Evolutionary conservation across 2,113 vertebrate species (phyloP), one percentile per base, ranked within the genome.

Genomic region (Mesitornis unicolor): DNA sequence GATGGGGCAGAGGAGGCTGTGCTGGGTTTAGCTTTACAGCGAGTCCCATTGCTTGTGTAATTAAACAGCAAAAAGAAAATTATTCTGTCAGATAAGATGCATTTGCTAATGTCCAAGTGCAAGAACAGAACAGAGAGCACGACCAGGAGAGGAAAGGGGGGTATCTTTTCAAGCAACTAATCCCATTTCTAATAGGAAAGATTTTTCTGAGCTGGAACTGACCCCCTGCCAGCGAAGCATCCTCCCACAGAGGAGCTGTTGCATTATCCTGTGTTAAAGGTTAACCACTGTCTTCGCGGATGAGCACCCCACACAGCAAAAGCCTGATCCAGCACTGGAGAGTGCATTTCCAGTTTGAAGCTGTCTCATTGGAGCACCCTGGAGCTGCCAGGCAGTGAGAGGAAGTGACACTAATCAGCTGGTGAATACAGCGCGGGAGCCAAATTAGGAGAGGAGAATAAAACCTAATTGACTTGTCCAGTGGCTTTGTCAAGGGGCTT

Each of bases 401-500:
- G 65, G 54, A 85, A 60, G 67, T 64, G 81, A 86, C 71, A 65
- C 61, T 69, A 59, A 91, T 86, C 65, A 91, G 64, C 59, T 77
- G 76, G 38, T 0, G 5, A 70, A 59, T 20, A 51, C 51, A 73
- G 70, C 2, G 0, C 5, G 25, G 70, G 64, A 77, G 70, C n/a
- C 43, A 59, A 68, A 82, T 71, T 22, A 88, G 61, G 33, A 60
- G 67, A 60, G 25, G 63, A 26, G 43, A 84, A 88, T 45, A 63
- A 89, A 91, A 57, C 31, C 38, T 81, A 82, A 91, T 71, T 63
- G 91, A 88, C 75, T 93, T 53, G 53, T 71, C 84, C 75, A 59
- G 59, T 15, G 22, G 68, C 35, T 75, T 67, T 84, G 87, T 71
- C 84, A 93, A 50, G 26, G 73, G 40, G 31, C 60, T 57, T 20